Conservation (phyloP, 64 coral and sea anemone species). For the Actinia equina region DNA sequence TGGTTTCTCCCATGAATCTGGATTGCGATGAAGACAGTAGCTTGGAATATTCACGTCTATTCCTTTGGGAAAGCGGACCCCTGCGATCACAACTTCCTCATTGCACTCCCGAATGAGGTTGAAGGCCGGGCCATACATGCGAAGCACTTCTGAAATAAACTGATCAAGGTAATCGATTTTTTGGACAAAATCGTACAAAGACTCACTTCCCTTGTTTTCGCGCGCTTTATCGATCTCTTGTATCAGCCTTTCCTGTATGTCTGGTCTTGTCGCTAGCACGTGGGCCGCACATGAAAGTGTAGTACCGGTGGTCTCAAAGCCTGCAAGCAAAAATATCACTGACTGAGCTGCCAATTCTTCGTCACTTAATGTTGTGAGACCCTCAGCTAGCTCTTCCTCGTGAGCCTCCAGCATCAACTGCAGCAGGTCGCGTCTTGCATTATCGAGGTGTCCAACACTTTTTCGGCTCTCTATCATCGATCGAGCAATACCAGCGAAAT, state of each 20-base stretch:
- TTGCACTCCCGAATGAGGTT: slow-evolving; percentile 26
- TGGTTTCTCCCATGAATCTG: slow-evolving; percentile 66
- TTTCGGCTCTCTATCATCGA: slow-evolving; percentile 43
- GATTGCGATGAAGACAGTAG: slow-evolving; percentile 71
- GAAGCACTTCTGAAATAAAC: slow-evolving; percentile 63
- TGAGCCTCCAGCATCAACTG: slow-evolving; percentile 81
- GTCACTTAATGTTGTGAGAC: slow-evolving; percentile 50
- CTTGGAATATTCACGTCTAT: slow-evolving; percentile 60
- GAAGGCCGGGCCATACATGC: slow-evolving; percentile 46
- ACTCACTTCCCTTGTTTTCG: slow-evolving; percentile 13
- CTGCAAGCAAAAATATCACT: slow-evolving; percentile 60
- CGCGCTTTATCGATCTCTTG: slow-evolving; percentile 56
- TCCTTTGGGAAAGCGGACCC: slow-evolving; percentile 55
- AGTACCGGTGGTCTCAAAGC: slow-evolving; percentile 66
- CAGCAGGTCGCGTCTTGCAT: slow-evolving; percentile 33
- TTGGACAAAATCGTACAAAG: slow-evolving; percentile 62
- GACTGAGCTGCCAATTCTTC: slow-evolving; percentile 71
- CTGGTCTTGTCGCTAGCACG: slow-evolving; percentile 49
- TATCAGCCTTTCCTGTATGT: slow-evolving; percentile 71
- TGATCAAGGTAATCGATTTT: slow-evolving; percentile 61
- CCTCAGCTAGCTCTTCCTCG: slow-evolving; percentile 41
- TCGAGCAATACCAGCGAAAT: slow-evolving; percentile 23
- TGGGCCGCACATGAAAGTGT: slow-evolving; percentile 60
- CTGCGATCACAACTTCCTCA: slow-evolving; percentile 35
- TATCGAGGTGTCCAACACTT: neutral